Conservation (phyloP, 1,140 invertebrate species). For the Zaprionus inermis region DNA sequence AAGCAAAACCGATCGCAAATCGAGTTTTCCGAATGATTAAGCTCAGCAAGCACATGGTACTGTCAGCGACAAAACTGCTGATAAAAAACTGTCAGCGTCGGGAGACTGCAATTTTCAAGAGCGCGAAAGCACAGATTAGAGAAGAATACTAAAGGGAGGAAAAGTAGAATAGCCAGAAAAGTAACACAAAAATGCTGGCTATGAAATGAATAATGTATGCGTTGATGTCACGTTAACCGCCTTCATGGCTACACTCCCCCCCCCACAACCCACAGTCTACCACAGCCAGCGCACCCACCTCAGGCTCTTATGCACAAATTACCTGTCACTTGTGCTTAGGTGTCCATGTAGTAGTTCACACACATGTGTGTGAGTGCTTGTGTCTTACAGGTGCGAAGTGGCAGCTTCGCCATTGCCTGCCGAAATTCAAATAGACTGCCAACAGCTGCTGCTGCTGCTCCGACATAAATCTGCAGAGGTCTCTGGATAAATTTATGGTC, state of each 20-base stretch:
- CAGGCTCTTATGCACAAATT: slow-evolving; percentile 75
- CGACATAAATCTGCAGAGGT: slow-evolving; percentile 57
- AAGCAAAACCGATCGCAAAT: slow-evolving; percentile 12
- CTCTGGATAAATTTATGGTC: slow-evolving; percentile 50
- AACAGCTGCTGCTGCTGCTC: slow-evolving; percentile 32
- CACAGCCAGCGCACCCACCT: slow-evolving; percentile 23
- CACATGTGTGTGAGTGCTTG: slow-evolving; percentile 2
- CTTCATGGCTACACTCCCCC: background rate
- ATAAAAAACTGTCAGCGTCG: slow-evolving; percentile 47
- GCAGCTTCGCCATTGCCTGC: slow-evolving; percentile 18
- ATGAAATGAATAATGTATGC: slow-evolving; percentile 73
- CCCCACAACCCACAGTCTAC: no score
- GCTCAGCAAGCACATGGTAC: background rate
- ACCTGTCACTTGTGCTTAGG: slow-evolving; percentile 77
- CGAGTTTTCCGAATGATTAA: slow-evolving; percentile 18
- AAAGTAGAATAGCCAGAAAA: slow-evolving; percentile 7
- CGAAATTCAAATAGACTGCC: slow-evolving; percentile 2
- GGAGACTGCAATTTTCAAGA: slow-evolving; percentile 61
- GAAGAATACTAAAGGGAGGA: background rate
- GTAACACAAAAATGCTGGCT: slow-evolving; percentile 46
- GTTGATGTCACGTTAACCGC: slow-evolving; percentile 33
- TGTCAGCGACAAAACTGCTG: slow-evolving; percentile 52
- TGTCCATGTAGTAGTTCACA: slow-evolving; percentile 53
- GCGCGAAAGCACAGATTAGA: no score
- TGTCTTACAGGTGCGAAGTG: slow-evolving; percentile 30